phyloP scores from a whole-genome alignment of 2,113 vertebrate species.

The Cebidichthys violaceus region DNA sequence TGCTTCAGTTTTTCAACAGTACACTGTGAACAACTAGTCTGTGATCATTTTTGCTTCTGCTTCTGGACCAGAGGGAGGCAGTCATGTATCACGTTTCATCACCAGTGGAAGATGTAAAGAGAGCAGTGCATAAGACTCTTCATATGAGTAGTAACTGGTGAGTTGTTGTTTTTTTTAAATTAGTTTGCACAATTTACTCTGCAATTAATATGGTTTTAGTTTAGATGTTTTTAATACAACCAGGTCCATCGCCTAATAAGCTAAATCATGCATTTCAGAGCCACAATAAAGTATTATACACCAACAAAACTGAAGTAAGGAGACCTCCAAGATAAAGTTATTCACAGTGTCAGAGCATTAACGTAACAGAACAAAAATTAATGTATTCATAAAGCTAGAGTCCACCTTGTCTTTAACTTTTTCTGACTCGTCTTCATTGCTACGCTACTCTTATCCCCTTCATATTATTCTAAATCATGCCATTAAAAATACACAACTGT shows the following conservation, averaged over 20 bases:
- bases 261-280: too few relatives aligned
- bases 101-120: background rate
- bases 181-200: conserved; percentile 7
- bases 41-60: background rate
- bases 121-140: background rate
- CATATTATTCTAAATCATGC: too few relatives aligned
- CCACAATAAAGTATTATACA: background rate
- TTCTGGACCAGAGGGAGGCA: conserved; percentile 50
- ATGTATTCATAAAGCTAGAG: too few relatives aligned
- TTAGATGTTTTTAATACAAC: background rate
- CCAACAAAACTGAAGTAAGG: background rate
- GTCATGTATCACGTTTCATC: conserved; percentile 19
- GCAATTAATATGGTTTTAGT: background rate
- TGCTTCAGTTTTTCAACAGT: background rate
- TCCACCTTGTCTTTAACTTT: too few relatives aligned
- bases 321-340: background rate
- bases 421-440: too few relatives aligned
- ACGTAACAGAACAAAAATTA: background rate
- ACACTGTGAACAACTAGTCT: background rate
- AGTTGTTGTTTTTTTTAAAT: background rate
- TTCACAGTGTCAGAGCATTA: background rate
- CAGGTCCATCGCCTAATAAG: too few relatives aligned
- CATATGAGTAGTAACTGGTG: background rate
- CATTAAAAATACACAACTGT: too few relatives aligned
- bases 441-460: too few relatives aligned